Evolutionary conservation across 2,113 vertebrate species (phyloP).

Genomic region (Phyllostomus discolor): DNA sequence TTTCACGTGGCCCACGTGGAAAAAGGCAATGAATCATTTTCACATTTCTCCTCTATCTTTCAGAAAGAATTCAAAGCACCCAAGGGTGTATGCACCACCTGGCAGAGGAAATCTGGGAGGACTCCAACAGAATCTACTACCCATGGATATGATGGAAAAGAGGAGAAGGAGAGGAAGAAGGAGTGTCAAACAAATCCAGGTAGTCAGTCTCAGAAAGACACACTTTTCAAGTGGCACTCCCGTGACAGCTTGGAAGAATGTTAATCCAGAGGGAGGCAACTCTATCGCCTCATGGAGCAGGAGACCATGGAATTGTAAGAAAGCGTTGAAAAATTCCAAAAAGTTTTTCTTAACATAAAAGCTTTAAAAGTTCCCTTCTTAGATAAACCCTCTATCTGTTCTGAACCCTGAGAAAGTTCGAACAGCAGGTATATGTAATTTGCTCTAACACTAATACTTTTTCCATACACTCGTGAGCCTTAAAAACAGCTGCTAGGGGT

Average conservation of each 20-base stretch:
- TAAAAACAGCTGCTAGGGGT: constrained; percentile 26
- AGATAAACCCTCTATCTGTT: neutral
- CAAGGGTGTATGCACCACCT: neutral
- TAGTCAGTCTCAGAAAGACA: neutral
- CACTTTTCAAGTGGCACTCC: neutral
- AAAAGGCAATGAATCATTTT: neutral
- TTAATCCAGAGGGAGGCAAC: neutral
- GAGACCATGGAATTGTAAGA: neutral
- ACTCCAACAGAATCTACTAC: neutral
- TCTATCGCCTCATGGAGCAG: neutral
- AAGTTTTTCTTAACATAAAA: neutral
- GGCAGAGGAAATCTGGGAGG: neutral
- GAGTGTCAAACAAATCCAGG: neutral
- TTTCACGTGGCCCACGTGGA: neutral
- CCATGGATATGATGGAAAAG: neutral
- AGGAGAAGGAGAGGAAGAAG: neutral
- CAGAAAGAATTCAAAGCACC: neutral
- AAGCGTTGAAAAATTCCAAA: neutral
- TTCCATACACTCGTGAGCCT: neutral
- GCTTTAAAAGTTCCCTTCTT: neutral
- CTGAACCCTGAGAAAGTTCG: neutral
- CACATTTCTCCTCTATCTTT: neutral
- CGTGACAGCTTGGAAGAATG: neutral
- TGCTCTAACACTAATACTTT: constrained; percentile 25
- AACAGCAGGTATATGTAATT: constrained; percentile 29